Conservation (phyloP, 2,113 vertebrate species). For the Delphinapterus leucas region DNA sequence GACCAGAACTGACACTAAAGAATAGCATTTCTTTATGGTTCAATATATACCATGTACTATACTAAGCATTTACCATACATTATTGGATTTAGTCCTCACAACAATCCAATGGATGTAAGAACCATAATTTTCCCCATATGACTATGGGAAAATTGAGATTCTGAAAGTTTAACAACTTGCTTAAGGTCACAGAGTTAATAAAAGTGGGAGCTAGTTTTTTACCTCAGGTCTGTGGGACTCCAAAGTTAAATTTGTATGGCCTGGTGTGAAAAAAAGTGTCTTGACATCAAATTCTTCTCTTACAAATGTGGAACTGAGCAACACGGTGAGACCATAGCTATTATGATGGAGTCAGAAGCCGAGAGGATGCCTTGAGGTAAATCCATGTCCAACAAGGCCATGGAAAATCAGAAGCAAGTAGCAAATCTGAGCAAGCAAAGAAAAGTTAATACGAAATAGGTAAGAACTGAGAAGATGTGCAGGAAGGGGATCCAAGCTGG, state of each 20-base stretch:
- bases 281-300: background rate
- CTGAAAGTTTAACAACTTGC: background rate
- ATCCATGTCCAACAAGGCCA: background rate
- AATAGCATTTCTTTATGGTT: background rate
- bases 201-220: background rate
- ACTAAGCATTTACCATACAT: background rate
- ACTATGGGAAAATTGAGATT: background rate
- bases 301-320: background rate
- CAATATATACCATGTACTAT: background rate
- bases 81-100: background rate
- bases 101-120: background rate
- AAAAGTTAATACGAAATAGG: background rate
- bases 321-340: background rate
- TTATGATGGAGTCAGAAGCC: background rate
- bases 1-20: background rate
- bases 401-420: background rate
- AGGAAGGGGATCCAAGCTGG: accelerated
- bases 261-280: background rate
- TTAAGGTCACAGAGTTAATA: background rate
- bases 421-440: background rate
- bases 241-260: background rate
- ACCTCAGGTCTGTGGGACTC: background rate
- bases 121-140: background rate
- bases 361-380: background rate
- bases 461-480: background rate